These are phyloP conservation scores for Catocala sponsa DNA, from an alignment of 2,888 invertebrate genomes.

Conservation along the genomic window DNA sequence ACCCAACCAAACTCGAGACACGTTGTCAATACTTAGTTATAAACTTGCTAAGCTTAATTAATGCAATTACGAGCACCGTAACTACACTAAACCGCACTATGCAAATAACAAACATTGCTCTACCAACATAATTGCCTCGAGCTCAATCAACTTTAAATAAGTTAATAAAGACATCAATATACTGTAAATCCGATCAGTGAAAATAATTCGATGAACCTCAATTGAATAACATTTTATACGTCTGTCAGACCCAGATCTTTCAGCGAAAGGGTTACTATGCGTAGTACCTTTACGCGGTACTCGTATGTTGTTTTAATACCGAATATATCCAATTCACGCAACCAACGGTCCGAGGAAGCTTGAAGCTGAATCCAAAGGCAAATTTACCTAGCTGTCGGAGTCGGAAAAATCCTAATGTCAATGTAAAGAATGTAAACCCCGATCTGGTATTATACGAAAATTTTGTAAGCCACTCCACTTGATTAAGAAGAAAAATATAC, in stretches of 20 bases:
- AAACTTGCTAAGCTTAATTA: background rate
- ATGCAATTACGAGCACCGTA: background rate
- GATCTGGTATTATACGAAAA: slow-evolving; percentile 29
- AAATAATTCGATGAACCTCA: background rate
- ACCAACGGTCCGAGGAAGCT: slow-evolving; percentile 11
- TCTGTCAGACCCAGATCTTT: slow-evolving; percentile 36
- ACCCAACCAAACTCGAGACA: too few relatives aligned
- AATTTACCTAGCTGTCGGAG: slow-evolving; percentile 44
- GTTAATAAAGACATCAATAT: too few relatives aligned
- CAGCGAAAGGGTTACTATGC: slow-evolving; percentile 5
- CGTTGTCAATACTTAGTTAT: too few relatives aligned
- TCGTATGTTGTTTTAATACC: slow-evolving; percentile 26
- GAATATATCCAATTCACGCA: slow-evolving; percentile 27
- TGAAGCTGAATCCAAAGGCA: slow-evolving; percentile 35
- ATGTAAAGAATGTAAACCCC: slow-evolving; percentile 35
- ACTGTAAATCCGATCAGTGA: too few relatives aligned
- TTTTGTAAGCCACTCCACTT: slow-evolving; percentile 42
- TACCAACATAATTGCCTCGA: too few relatives aligned
- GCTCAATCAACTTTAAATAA: too few relatives aligned
- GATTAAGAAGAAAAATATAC: slow-evolving; percentile 32
- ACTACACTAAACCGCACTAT: background rate
- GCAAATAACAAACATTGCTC: background rate
- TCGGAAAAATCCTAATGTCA: slow-evolving; percentile 34
- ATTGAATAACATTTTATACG: slow-evolving; percentile 22
- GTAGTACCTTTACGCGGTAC: background rate